Evolutionary conservation across 53 echinoderm and acorn worm genomes (phyloP).

Genomic region (Apostichopus leukothele): DNA sequence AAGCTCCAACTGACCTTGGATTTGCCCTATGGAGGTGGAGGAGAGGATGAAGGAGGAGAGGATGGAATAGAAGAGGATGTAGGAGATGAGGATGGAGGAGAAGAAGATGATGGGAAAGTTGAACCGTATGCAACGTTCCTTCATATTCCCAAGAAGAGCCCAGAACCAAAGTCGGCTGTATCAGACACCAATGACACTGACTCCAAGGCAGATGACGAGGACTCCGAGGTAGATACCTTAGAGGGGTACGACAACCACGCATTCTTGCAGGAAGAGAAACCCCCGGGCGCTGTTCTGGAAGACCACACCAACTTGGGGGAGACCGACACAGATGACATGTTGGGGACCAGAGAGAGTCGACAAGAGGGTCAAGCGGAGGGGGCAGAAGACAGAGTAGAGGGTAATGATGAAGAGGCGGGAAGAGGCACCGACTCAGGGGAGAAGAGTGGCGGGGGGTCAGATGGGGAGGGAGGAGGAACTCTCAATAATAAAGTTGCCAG

Average conservation of each 20-base stretch:
- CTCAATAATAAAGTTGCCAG: neutral
- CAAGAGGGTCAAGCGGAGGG: neutral
- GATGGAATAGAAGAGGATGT: constrained; percentile 25
- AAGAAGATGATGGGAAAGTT: constrained; percentile 50
- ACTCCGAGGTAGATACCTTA: neutral
- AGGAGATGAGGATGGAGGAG: constrained; percentile 57
- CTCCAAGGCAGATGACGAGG: constrained; percentile 11
- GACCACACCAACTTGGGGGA: neutral
- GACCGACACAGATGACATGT: neutral
- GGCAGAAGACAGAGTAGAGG: neutral
- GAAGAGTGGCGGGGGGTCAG: neutral
- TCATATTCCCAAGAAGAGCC: constrained; percentile 14
- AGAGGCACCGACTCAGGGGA: too few relatives aligned
- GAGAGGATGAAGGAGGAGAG: constrained; percentile 45
- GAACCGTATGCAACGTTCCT: constrained; percentile 36
- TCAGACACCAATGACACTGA: constrained; percentile 17
- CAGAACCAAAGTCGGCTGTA: constrained; percentile 11
- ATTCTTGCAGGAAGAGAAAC: neutral
- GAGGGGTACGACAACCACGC: neutral
- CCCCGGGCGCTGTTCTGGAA: neutral
- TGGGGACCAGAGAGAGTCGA: neutral
- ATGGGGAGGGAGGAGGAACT: neutral
- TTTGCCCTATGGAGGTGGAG: constrained; percentile 10
- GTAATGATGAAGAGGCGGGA: neutral
- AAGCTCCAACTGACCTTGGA: neutral